Evolutionary conservation across 1,140 invertebrate genomes (phyloP).

Genomic region (Mylabris phalerata): DNA sequence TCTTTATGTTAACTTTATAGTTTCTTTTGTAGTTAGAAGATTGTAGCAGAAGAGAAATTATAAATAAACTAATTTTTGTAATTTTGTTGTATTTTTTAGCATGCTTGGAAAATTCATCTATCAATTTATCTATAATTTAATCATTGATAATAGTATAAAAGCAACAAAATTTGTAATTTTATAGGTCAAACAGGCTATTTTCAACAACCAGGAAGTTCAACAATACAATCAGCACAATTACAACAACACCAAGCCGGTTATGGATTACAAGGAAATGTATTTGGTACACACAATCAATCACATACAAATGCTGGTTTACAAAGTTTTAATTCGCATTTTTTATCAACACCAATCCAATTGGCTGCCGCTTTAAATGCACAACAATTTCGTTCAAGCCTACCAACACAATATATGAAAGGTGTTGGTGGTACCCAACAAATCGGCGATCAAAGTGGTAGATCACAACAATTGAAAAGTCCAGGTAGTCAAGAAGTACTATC

Average conservation of each 20-base stretch:
- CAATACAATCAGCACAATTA: slow-evolving; percentile 32
- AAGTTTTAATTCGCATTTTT: slow-evolving; percentile 30
- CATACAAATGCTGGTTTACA: slow-evolving; percentile 36
- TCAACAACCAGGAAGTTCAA: slow-evolving; percentile 38
- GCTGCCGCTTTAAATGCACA: slow-evolving; percentile 29
- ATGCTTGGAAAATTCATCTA: slow-evolving; percentile 6
- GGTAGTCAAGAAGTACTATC: slow-evolving; percentile 38
- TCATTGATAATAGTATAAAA: background rate
- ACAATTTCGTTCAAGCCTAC: slow-evolving; percentile 26
- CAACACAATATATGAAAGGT: slow-evolving; percentile 34
- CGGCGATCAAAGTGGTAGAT: slow-evolving; percentile 27
- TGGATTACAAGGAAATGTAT: slow-evolving; percentile 38
- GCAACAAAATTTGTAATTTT: slow-evolving; percentile 4
- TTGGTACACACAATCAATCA: slow-evolving; percentile 37
- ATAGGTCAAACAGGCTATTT: slow-evolving; percentile 39
- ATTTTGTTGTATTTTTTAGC: slow-evolving; percentile 14
- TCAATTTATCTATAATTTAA: background rate
- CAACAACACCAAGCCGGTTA: slow-evolving; percentile 38
- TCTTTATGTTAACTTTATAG: slow-evolving; percentile 1
- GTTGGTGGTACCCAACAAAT: slow-evolving; percentile 24
- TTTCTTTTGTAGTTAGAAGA: slow-evolving; percentile 10
- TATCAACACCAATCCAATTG: slow-evolving; percentile 31
- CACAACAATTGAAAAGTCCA: slow-evolving; percentile 40
- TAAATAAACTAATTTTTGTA: slow-evolving; percentile 13
- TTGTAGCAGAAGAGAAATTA: slow-evolving; percentile 3